These are phyloP conservation scores for Acrocyrtus sp. DNA, from an alignment of 2,888 invertebrate species.

Conservation along the genomic window DNA sequence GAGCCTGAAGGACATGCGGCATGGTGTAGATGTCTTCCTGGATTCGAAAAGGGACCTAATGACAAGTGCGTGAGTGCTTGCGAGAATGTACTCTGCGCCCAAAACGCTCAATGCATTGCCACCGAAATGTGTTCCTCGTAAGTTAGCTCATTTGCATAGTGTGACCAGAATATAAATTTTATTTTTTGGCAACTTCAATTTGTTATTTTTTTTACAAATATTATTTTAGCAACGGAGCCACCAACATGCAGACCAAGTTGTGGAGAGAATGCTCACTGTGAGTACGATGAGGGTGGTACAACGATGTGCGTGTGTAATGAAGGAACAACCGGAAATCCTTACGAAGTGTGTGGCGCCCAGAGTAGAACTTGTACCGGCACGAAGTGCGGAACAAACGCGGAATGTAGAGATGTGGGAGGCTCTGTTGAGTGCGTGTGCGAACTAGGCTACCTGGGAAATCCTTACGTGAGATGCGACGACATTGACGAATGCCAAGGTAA, in stretches of 20 bases:
- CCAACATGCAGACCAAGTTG: constrained; percentile 84
- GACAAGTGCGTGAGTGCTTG: constrained; percentile 86
- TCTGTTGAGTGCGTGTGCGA: constrained; percentile 79
- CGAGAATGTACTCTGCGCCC: constrained; percentile 65
- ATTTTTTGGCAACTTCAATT: background rate
- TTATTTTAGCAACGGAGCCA: constrained; percentile 76
- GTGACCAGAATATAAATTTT: background rate
- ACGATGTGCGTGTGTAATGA: constrained; percentile 82
- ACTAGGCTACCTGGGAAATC: constrained; percentile 83
- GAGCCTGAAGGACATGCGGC: constrained; percentile 89
- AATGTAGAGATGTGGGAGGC: constrained; percentile 80
- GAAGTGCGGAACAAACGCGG: constrained; percentile 81
- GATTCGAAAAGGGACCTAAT: constrained; percentile 80
- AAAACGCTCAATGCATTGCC: constrained; percentile 71
- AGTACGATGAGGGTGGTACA: constrained; percentile 78
- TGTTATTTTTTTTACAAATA: constrained; percentile 12
- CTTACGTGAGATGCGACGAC: constrained; percentile 83
- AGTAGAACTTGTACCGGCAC: constrained; percentile 77
- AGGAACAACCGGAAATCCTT: constrained; percentile 88
- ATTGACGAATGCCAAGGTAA: constrained; percentile 83
- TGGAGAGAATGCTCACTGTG: constrained; percentile 86
- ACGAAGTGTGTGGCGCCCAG: constrained; percentile 79
- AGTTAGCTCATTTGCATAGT: constrained; percentile 67
- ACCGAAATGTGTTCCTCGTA: constrained; percentile 91
- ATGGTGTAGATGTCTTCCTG: constrained; percentile 87